phyloP scores from a whole-genome alignment of 1,140 invertebrate species.

The Contarinia nasturtii region DNA sequence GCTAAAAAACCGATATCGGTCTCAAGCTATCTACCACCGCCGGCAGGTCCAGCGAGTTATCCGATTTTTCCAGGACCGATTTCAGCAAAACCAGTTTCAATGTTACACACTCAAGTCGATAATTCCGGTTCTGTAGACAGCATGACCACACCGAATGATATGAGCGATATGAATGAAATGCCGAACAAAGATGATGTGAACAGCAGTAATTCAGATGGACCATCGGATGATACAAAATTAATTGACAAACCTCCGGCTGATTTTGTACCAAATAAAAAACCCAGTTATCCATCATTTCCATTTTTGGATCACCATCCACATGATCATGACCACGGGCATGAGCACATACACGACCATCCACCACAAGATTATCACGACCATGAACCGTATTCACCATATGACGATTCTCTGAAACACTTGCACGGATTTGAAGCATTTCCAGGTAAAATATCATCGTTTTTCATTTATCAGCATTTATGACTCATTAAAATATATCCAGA shows the following conservation, averaged over 20 bases:
- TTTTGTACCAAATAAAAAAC: neutral
- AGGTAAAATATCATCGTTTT: neutral
- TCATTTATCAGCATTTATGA: slow-evolving; percentile 8
- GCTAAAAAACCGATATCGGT: slow-evolving; percentile 11
- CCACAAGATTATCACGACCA: slow-evolving; percentile 5
- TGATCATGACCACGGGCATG: slow-evolving; percentile 9
- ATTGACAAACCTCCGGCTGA: slow-evolving; percentile 6
- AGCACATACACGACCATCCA: slow-evolving; percentile 7
- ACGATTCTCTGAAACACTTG: neutral
- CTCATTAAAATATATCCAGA: slow-evolving; percentile 9
- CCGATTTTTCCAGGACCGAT: slow-evolving; percentile 5
- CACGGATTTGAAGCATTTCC: slow-evolving; percentile 5
- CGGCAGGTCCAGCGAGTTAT: slow-evolving; percentile 11
- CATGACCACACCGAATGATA: slow-evolving; percentile 18
- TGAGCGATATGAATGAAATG: slow-evolving; percentile 10
- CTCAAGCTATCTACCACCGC: slow-evolving; percentile 16
- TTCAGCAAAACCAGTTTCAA: neutral
- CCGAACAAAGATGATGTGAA: slow-evolving; percentile 6
- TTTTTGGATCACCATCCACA: slow-evolving; percentile 4
- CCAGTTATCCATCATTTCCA: neutral
- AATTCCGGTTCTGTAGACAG: slow-evolving; percentile 15
- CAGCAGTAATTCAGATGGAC: neutral
- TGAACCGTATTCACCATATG: slow-evolving; percentile 9
- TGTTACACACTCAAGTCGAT: slow-evolving; percentile 2
- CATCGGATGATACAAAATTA: slow-evolving; percentile 4